Evolutionary conservation across 2,113 vertebrate species (phyloP).

Genomic region (Cephalopholis sonnerati): DNA sequence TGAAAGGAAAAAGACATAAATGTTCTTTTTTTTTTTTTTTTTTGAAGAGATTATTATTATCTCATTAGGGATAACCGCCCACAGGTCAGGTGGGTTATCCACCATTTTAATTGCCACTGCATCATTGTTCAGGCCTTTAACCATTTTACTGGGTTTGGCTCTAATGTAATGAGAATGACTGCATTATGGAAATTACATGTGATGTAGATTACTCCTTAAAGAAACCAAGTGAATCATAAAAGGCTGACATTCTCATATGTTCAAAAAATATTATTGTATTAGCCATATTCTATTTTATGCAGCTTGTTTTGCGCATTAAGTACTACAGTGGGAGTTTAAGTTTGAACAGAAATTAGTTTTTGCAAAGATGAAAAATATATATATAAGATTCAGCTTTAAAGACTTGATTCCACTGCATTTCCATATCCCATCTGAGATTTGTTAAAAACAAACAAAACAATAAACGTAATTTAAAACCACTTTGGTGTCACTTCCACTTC

Average conservation of each 20-base stretch:
- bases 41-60: slow-evolving; percentile 55
- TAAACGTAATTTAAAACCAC: slow-evolving; percentile 11
- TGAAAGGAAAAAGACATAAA: slow-evolving; percentile 31
- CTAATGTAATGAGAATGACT: slow-evolving; percentile 49
- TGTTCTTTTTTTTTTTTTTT: slow-evolving; percentile 12
- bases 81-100: slow-evolving; percentile 67
- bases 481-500: slow-evolving; percentile 27
- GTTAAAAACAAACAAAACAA: slow-evolving; percentile 30
- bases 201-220: slow-evolving; percentile 41
- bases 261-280: slow-evolving; percentile 3
- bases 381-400: neutral
- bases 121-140: slow-evolving; percentile 62
- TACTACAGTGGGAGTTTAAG: neutral
- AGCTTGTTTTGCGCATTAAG: neutral
- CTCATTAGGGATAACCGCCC: slow-evolving; percentile 68
- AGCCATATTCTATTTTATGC: neutral
- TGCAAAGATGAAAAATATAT: neutral
- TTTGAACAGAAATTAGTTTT: neutral
- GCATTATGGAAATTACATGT: slow-evolving; percentile 52
- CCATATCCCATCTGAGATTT: neutral
- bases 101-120: slow-evolving; percentile 67
- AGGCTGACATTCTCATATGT: neutral
- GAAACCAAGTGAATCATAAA: slow-evolving; percentile 23
- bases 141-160: slow-evolving; percentile 48
- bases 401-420: neutral